These are phyloP conservation scores for Pionites leucogaster DNA, from an alignment of 2,113 vertebrate species.

Conservation along the genomic window DNA sequence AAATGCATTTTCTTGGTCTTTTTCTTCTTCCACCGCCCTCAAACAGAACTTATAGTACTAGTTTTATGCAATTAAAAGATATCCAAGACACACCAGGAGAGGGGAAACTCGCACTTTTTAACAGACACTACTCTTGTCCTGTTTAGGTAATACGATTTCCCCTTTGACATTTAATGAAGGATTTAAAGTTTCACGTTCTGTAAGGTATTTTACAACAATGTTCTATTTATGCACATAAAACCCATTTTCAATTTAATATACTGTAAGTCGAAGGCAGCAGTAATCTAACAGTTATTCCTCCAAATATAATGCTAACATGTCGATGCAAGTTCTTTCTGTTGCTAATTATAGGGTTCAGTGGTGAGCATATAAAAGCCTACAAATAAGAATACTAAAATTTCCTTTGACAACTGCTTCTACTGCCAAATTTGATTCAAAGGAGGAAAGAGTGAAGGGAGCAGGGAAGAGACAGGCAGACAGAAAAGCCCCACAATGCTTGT, in stretches of 20 bases:
- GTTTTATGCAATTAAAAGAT: background rate
- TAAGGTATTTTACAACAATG: background rate
- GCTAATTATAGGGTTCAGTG: background rate
- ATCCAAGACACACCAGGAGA: background rate
- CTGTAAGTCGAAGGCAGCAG: background rate
- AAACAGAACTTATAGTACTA: background rate
- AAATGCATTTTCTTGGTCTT: background rate
- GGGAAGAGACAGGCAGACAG: background rate
- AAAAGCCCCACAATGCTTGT: background rate
- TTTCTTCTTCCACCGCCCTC: background rate
- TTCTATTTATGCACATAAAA: background rate
- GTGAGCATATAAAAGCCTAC: background rate
- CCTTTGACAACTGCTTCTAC: background rate
- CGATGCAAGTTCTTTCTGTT: background rate
- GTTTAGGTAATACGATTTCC: background rate
- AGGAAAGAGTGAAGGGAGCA: background rate
- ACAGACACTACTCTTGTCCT: background rate
- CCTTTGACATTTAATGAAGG: background rate
- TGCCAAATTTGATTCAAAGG: background rate
- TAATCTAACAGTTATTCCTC: background rate
- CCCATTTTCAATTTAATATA: background rate
- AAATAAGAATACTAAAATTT: background rate
- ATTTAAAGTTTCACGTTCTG: background rate
- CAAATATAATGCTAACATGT: background rate
- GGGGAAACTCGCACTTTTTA: background rate